A percentile compares a stretch with the other conserved stretches of the same genome.
These are phyloP conservation scores for Bradypus variegatus DNA, from an alignment of 2,797 vertebrate genomes.

Conservation along the genomic window DNA sequence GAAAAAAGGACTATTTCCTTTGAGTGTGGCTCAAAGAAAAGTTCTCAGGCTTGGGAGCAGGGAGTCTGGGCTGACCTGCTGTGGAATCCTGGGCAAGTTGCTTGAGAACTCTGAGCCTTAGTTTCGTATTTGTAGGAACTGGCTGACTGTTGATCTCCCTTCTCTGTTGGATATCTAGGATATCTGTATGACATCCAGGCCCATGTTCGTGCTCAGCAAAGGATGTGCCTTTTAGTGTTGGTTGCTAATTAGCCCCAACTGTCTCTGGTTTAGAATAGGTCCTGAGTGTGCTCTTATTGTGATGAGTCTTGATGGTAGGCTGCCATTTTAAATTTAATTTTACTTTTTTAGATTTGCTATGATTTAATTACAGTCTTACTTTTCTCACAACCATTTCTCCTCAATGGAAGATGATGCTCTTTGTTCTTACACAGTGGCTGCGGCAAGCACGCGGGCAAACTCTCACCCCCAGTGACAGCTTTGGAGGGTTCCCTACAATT, in stretches of 20 bases:
- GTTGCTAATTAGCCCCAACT: neutral
- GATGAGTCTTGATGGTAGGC: neutral
- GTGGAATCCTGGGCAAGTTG: neutral
- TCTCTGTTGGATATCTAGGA: neutral
- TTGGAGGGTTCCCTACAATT: neutral
- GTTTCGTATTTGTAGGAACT: neutral
- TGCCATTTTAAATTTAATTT: neutral
- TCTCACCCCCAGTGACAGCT: neutral
- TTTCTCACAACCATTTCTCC: neutral
- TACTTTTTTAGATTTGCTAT: neutral
- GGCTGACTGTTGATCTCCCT: neutral
- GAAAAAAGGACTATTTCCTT: neutral
- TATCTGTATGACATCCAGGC: neutral
- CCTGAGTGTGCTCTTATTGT: neutral
- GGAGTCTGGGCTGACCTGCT: neutral
- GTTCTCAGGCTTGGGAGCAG: neutral
- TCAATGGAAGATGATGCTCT: neutral
- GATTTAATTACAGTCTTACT: constrained; percentile 6
- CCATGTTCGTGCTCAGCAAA: neutral
- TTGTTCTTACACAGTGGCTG: constrained; percentile 19
- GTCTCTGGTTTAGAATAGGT: neutral
- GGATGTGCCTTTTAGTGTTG: neutral
- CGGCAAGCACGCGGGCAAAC: constrained; percentile 3
- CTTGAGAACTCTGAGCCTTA: neutral
- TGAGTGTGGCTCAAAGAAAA: neutral